These are phyloP conservation scores for Onychomys arenicola DNA, from an alignment of 2,797 vertebrate genomes.

Conservation along the genomic window DNA sequence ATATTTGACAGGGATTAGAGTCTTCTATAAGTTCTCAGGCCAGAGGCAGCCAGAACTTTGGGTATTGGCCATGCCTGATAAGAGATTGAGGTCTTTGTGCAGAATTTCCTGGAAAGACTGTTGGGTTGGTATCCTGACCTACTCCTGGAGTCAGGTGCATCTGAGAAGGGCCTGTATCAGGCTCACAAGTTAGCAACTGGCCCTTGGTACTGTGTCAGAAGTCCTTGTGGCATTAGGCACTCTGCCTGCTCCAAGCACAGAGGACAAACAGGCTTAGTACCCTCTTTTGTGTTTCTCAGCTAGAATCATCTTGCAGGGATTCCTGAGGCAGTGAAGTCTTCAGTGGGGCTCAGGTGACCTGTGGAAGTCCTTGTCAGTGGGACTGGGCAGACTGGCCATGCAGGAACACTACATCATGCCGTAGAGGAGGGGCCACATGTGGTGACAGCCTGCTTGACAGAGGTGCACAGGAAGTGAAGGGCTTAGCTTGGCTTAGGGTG, in stretches of 20 bases:
- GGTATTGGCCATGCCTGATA: not conserved
- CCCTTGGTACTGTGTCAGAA: not conserved
- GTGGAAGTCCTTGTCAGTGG: not conserved
- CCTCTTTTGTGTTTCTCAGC: not conserved
- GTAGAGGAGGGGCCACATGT: not conserved
- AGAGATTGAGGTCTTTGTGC: not conserved
- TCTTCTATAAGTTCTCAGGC: not conserved
- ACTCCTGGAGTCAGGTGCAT: not conserved
- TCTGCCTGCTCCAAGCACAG: not conserved
- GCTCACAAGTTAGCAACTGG: not conserved
- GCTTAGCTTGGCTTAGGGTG: not conserved
- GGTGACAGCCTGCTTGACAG: not conserved
- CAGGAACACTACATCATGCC: not conserved
- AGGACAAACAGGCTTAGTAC: not conserved
- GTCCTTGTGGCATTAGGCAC: not conserved
- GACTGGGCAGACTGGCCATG: not conserved
- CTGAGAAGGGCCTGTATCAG: not conserved
- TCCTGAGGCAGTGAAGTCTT: not conserved
- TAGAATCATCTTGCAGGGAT: not conserved
- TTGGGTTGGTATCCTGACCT: not conserved
- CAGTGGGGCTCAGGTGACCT: not conserved
- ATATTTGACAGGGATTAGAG: not conserved
- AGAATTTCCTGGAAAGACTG: not conserved
- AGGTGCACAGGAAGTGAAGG: not conserved
- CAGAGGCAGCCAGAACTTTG: not conserved